Evolutionary conservation across 1,140 invertebrate species (phyloP), one percentile per base, ranked within the genome.

Genomic region (Drosophila tristis): DNA sequence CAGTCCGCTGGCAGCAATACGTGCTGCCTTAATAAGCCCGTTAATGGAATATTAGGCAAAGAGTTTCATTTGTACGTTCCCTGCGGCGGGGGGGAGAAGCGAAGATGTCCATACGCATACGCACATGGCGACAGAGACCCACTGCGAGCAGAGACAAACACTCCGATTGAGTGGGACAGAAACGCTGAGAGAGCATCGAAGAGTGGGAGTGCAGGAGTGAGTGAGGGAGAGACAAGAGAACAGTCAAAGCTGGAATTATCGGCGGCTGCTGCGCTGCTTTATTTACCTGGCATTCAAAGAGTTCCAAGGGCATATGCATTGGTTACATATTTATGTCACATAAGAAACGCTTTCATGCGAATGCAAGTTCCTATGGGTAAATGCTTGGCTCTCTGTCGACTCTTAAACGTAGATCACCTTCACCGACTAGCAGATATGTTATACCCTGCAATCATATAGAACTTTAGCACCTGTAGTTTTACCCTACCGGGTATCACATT

Each of bases 41-140:
- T 89, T 89, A 89, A 89, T 89, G 84, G 84, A 89, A 89, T 89
- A 89, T 89, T 89, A 89, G 84, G 84, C 76, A 89, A 87, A 87
- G 84, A 87, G 84, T 87, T 87, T 87, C 65, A 64, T 84, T 77
- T 89, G 55, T 53, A 7, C 61, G 49, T 39, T 29, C 59, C 44
- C 49, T 50, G 26, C n/a, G 47, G 56, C 29, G 49, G 55, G 53
- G 67, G 64, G 70, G 45, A 60, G 65, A 75, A 20, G 51, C 9
- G 13, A 29, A 11, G 31, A 9, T 9, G 31, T 79, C 76, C 62
- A 79, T 76, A 79, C 71, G 62, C 71, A 58, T 74, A 78, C 74
- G 55, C 65, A 80, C 73, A 77, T 74, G 81, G 66, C 59, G 72
- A 81, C 78, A 39, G 35, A 39, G 60, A 67, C 62, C 81, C 82